Evolutionary conservation across 1,140 invertebrate species (phyloP).

Genomic region (Rhysida immarginata): DNA sequence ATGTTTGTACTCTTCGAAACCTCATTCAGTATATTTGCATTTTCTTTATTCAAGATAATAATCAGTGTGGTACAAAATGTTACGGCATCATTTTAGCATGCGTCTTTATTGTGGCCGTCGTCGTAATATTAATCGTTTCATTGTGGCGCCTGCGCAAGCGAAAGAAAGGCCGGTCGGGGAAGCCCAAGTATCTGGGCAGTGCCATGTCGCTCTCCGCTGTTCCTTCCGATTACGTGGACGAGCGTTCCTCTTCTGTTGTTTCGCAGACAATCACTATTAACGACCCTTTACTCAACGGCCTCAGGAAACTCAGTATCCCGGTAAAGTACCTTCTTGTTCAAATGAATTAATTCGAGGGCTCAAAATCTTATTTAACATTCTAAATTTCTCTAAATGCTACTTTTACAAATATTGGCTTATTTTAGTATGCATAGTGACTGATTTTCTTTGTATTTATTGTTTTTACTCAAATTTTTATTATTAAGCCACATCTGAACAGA

Average conservation of each 20-base stretch:
- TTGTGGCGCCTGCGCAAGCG: background rate
- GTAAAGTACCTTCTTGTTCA: too few species aligned
- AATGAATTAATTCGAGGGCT: too few species aligned
- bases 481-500: too few species aligned
- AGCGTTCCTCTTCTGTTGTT: slow-evolving; percentile 12
- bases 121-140: background rate
- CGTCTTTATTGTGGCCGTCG: background rate
- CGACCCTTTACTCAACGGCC: slow-evolving; percentile 3
- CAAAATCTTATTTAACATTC: too few species aligned
- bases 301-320: slow-evolving; percentile 4
- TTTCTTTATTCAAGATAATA: too few species aligned
- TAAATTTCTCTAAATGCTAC: too few species aligned
- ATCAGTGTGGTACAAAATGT: too few species aligned
- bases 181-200: slow-evolving; percentile 25
- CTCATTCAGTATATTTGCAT: too few species aligned
- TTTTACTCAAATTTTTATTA: too few species aligned
- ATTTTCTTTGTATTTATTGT: too few species aligned
- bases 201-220: slow-evolving; percentile 25
- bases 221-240: slow-evolving; percentile 28
- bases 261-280: background rate
- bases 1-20: background rate
- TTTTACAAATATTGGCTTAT: too few species aligned
- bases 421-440: too few species aligned
- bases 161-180: background rate
- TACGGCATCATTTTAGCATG: background rate